Evolutionary conservation across 2,113 vertebrate genomes (phyloP).

Genomic region (Leuciscus idus): DNA sequence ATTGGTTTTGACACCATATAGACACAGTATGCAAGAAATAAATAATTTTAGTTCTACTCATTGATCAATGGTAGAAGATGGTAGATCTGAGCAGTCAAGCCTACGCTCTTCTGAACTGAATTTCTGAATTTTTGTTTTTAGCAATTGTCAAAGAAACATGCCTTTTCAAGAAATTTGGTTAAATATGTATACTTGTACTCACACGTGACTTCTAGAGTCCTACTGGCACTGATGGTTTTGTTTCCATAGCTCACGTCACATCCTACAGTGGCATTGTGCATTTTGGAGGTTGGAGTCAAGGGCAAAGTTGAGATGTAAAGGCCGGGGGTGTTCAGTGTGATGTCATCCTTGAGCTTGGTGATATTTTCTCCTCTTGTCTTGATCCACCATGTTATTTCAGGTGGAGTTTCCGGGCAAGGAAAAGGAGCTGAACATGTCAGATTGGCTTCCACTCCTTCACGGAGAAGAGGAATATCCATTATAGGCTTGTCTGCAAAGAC

Average conservation of each 20-base stretch:
- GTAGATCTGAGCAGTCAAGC: not conserved
- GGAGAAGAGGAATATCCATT: slow-evolving; percentile 55
- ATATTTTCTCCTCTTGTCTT: slow-evolving; percentile 6
- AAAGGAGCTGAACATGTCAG: slow-evolving; percentile 64
- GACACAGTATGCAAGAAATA: not conserved
- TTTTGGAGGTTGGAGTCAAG: slow-evolving; percentile 54
- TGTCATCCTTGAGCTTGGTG: not conserved
- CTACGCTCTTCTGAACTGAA: not conserved
- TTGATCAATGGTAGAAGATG: not conserved
- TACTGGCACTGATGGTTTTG: not conserved
- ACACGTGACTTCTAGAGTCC: slow-evolving; percentile 55
- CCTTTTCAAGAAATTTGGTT: no score
- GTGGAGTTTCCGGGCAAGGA: slow-evolving; percentile 59
- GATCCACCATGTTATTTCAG: slow-evolving; percentile 58
- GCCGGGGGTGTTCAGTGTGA: not conserved
- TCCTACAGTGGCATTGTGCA: slow-evolving; percentile 35
- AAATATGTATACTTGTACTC: slow-evolving; percentile 41
- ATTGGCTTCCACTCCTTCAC: slow-evolving; percentile 49
- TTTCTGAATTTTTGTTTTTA: not conserved
- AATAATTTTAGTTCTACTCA: slow-evolving; percentile 46
- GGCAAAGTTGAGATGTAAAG: slow-evolving; percentile 52
- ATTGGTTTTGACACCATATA: not conserved
- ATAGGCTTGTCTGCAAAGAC: slow-evolving; percentile 47
- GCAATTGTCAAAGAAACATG: no score
- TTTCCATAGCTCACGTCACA: slow-evolving; percentile 53